phyloP scores from a whole-genome alignment of 2,797 vertebrate species.

The Sorex maritimensis region DNA sequence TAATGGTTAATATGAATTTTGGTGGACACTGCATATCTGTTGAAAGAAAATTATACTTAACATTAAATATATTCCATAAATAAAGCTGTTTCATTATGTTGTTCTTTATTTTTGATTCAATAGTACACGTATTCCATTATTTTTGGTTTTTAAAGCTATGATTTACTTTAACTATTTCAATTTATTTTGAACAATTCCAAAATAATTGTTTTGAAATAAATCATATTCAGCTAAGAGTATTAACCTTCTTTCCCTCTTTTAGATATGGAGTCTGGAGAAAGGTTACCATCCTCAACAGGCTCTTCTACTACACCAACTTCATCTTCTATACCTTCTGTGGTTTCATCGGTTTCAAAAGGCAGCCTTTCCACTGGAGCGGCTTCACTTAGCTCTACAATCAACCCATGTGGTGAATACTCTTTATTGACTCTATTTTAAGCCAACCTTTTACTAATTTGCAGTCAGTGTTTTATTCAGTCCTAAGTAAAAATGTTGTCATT shows the following conservation, averaged over 20 bases:
- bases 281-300: conserved; percentile 91
- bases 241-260: conserved; percentile 83
- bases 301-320: conserved; percentile 93
- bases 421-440: conserved; percentile 62
- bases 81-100: too few relatives aligned
- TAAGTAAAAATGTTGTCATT: neutral
- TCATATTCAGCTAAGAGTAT: neutral
- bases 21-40: neutral
- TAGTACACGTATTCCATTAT: too few relatives aligned
- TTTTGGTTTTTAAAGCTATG: neutral
- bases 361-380: conserved; percentile 94
- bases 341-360: conserved; percentile 91
- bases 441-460: neutral
- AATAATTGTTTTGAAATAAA: conserved; percentile 25
- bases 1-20: too few relatives aligned
- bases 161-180: conserved; percentile 8
- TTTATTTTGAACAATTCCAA: neutral
- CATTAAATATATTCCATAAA: conserved; percentile 38
- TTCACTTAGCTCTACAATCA: conserved; percentile 93
- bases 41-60: conserved; percentile 22
- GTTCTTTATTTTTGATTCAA: too few relatives aligned
- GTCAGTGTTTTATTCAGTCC: neutral
- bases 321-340: conserved; percentile 91
- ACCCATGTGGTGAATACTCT: conserved; percentile 93
- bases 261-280: conserved; percentile 98